Conservation (phyloP, 1,140 invertebrate genomes). For the Rhagoletis pomonella region DNA sequence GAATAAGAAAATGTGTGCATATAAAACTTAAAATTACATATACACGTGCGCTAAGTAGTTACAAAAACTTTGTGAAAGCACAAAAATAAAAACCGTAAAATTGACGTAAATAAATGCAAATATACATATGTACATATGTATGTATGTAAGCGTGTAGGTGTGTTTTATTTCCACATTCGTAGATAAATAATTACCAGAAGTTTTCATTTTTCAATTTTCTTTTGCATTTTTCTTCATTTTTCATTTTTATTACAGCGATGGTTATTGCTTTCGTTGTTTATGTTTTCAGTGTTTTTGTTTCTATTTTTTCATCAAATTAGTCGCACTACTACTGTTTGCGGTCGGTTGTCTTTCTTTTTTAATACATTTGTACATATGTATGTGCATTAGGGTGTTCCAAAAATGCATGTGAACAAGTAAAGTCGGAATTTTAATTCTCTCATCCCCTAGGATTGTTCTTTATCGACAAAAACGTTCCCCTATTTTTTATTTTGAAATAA, state of each 20-base stretch:
- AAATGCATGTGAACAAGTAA: too few relatives aligned
- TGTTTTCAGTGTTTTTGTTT: neutral
- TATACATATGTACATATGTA: neutral
- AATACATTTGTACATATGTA: too few relatives aligned
- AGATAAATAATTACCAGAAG: neutral
- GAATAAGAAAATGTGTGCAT: neutral
- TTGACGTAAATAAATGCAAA: neutral
- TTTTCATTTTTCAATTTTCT: conserved; percentile 9
- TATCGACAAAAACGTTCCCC: too few relatives aligned
- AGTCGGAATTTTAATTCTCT: too few relatives aligned
- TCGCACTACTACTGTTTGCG: conserved; percentile 37
- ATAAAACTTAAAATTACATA: neutral
- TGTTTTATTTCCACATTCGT: neutral
- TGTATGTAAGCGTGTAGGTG: neutral
- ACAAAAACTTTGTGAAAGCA: neutral
- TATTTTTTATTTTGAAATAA: too few relatives aligned
- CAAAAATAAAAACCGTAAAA: neutral
- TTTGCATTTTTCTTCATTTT: neutral
- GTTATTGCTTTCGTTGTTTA: neutral
- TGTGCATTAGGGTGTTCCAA: too few relatives aligned
- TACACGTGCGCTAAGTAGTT: neutral
- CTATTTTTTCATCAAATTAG: conserved; percentile 27
- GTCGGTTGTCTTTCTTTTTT: neutral
- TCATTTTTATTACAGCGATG: neutral
- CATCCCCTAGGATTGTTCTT: too few relatives aligned